phyloP scores from a whole-genome alignment of 2,888 invertebrate species.

The Heliconius sara region DNA sequence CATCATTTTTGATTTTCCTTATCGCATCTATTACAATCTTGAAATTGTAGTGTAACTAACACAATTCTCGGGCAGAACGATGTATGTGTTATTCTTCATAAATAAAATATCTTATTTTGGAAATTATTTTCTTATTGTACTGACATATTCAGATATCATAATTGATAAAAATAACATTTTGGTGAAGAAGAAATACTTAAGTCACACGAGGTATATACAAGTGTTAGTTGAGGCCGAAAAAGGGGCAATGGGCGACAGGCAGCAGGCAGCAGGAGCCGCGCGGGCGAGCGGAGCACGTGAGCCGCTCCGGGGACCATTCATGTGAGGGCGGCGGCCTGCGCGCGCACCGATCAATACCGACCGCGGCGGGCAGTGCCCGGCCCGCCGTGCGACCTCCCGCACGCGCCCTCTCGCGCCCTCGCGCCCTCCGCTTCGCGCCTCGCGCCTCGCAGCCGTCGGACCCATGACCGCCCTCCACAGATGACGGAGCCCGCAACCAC shows the following conservation, averaged over 20 bases:
- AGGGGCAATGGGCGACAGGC: constrained; percentile 1
- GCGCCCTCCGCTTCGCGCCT: constrained; percentile 54
- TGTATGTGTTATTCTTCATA: background rate
- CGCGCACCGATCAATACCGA: constrained; percentile 76
- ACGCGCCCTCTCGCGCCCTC: constrained; percentile 51
- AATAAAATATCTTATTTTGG: background rate
- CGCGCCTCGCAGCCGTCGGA: constrained; percentile 56
- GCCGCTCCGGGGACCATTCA: constrained; percentile 78
- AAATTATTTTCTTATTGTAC: background rate
- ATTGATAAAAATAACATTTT: background rate
- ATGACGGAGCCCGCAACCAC: constrained; percentile 81
- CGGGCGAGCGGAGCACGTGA: constrained; percentile 67
- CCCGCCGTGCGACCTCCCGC: constrained; percentile 73
- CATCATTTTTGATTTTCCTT: too few species aligned
- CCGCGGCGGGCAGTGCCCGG: constrained; percentile 75
- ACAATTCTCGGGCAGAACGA: background rate
- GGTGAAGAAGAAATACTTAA: constrained; percentile 22
- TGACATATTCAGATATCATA: background rate
- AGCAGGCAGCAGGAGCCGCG: constrained; percentile 27
- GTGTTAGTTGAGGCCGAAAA: background rate
- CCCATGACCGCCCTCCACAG: constrained; percentile 80
- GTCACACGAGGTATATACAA: background rate
- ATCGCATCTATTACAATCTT: background rate
- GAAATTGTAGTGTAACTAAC: background rate
- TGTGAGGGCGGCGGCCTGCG: constrained; percentile 67